Base-by-base conservation (phyloP, 1,140 invertebrate genomes). In the Bombus polaris region DNA sequence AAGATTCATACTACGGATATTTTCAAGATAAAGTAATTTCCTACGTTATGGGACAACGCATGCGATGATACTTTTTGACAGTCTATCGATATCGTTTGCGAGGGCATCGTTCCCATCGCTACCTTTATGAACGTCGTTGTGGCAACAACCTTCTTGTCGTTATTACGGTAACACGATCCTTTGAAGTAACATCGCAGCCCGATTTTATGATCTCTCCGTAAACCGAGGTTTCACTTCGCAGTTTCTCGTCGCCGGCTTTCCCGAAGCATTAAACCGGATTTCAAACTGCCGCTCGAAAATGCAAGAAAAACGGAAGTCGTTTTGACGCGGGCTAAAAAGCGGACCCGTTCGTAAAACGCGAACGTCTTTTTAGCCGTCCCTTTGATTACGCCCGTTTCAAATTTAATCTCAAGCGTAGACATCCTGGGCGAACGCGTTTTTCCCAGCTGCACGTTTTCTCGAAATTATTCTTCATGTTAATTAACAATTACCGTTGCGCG, bases 201-300 rank as follows among this genome's bases (percentile, higher is more conserved):
- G 53, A 80, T 80, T 85, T 85, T 85, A 85, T 65, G 83, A 80
- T 85, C 77, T 57, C 68, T 47, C 74, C 76, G 47, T 62, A 84
- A 78, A 79, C 66, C 66, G 53, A 80, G 76, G 76, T 85, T 85
- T 78, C 83, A 80, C 83, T 85, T 85, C 65, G 76, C 76, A 85
- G 68, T 79, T 85, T 78, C 83, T 80, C 70, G 66, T 78, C 53
- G 68, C 68, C 42, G 70, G 83, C 57, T 85, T 80, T 85, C 83
- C 83, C 66, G 68, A 83, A 71, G 68, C 83, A 85, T 85, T 85
- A 79, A 80, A 85, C 70, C 83, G 68, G 77, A 85, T 80, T 85
- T 80, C 83, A 80, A 72, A 80, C 68, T 39, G 77, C 18, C n/a
- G 35, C 68, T 85, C 53, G 75, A 62, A 80, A 80, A 85, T 77